A percentile compares a stretch with the other conserved stretches of the same genome.
phyloP scores from a whole-genome alignment of 1,140 invertebrate species.

The Nymphalis io region DNA sequence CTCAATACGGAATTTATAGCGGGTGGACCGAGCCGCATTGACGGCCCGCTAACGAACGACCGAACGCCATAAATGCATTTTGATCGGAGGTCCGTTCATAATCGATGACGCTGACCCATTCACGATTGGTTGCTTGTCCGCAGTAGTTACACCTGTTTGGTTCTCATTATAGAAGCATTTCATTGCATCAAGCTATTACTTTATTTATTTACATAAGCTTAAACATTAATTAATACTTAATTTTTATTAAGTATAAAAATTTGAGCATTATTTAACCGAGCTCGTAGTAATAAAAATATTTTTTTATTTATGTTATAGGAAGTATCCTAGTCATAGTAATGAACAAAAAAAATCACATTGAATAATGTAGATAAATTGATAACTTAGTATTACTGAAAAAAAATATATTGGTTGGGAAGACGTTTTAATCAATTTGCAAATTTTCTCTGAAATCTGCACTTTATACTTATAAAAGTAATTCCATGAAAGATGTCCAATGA shows the following conservation, averaged over 20 bases:
- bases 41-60: conserved; percentile 74
- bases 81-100: conserved; percentile 53
- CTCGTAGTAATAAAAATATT: too few relatives aligned
- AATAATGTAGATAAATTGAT: too few relatives aligned
- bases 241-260: too few relatives aligned
- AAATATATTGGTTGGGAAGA: too few relatives aligned
- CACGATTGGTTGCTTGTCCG: conserved; percentile 17
- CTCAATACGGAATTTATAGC: conserved; percentile 80
- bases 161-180: conserved; percentile 9
- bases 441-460: neutral
- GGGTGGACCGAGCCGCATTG: conserved; percentile 74
- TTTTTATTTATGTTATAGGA: too few relatives aligned
- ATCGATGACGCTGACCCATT: conserved; percentile 40
- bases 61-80: conserved; percentile 72
- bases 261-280: too few relatives aligned
- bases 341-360: too few relatives aligned
- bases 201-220: neutral
- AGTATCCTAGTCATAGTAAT: too few relatives aligned
- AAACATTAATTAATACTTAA: neutral
- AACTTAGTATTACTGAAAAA: too few relatives aligned
- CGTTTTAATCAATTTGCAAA: too few relatives aligned
- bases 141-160: conserved; percentile 18
- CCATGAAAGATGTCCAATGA: conserved; percentile 13
- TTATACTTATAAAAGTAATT: neutral
- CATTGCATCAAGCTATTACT: neutral